Evolutionary conservation across 2,888 invertebrate genomes (phyloP), one percentile per base, ranked within the genome.

Genomic region (Cryptosula pallasiana): DNA sequence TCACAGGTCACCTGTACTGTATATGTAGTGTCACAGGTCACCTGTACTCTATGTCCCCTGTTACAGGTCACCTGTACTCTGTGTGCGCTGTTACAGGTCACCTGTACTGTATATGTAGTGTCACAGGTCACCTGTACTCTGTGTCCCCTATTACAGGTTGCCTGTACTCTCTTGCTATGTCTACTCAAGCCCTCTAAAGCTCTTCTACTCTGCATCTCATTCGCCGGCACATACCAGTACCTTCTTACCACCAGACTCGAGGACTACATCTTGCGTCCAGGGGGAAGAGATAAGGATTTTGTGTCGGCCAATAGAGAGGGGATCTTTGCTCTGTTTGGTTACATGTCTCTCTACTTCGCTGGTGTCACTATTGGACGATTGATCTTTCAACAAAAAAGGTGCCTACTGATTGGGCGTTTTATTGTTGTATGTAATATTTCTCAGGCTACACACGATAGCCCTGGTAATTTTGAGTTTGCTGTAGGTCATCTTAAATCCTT

Each of bases 251-350:
- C 81, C 70, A 72, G 72, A 55, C 90, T 90, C 0, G 88, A 89
- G 75, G 83, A 89, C 0, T 90, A 80, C 88, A 90, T 94, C 0
- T 88, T 93, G 78, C 87, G 77, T 23, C 81, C 81, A 2, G 45
- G 70, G 2, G 79, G 81, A 74, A 80, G 81, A 0, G 63, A 72
- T 1, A 81, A 78, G 1, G 16, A 25, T 45, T 76, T 77, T 2
- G 75, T 83, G 71, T 83, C 85, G 55, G 93, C 95, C 0, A 99
- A 99, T 85, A 89, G 93, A 73, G 98, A 99, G 86, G 98, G 98
- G 0, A 85, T 98, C 55, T 89, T 90, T 29, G 95, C 97, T 0
- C 87, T 90, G 54, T 86, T 91, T 0, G 97, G 98, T 0, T 97
- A 93, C 83, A 86, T 94, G 0, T 89, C 91, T 0, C 85, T 98